Conservation (phyloP, 2,113 vertebrate genomes). For the Epinephelus cyanopodus region DNA sequence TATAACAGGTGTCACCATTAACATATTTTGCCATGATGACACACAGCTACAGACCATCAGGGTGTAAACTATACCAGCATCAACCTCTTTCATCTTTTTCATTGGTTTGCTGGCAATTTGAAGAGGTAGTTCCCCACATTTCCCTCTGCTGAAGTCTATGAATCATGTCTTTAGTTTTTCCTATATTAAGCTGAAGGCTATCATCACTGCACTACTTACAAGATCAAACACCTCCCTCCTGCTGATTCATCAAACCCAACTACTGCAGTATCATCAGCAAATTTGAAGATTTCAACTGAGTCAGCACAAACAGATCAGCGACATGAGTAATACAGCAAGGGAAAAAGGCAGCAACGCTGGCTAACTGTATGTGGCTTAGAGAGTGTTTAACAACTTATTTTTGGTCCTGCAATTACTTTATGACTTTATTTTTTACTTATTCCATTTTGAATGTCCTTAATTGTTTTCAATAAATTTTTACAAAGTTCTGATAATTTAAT, state of each 20-base stretch:
- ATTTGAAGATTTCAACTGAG: neutral
- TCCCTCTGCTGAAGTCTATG: neutral
- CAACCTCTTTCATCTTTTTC: neutral
- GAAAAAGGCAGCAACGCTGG: neutral
- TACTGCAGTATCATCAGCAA: neutral
- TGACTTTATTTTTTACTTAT: neutral
- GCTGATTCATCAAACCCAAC: conserved; percentile 11
- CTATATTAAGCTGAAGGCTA: conserved; percentile 1
- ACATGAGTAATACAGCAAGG: neutral
- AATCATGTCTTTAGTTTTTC: neutral
- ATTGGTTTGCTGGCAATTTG: neutral
- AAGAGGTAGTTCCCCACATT: neutral
- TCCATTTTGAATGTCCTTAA: neutral
- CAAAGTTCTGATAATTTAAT: neutral
- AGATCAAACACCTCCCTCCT: conserved; percentile 17
- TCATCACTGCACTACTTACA: neutral
- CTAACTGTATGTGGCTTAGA: neutral
- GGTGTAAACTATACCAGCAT: no score
- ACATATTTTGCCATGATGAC: no score
- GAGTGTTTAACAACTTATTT: neutral
- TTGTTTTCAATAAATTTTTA: neutral
- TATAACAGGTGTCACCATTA: no score
- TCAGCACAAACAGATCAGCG: neutral
- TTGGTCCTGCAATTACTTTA: neutral
- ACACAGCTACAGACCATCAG: no score